Evolutionary conservation across 2,113 vertebrate genomes (phyloP), one percentile per base, ranked within the genome.

Genomic region (Empidonax alnorum): DNA sequence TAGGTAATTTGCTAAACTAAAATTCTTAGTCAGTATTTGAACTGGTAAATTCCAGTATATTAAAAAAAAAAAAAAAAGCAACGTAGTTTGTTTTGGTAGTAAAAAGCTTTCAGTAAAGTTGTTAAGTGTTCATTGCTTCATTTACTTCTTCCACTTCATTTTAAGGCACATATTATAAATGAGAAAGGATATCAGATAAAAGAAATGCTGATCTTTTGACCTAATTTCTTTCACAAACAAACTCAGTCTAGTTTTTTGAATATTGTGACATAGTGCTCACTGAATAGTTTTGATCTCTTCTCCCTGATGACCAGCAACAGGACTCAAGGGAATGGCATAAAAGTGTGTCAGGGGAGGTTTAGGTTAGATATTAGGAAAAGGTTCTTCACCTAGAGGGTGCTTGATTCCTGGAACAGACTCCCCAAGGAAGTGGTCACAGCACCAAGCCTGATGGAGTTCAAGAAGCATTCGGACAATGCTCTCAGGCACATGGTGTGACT

Each of bases 41-140:
- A 88, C 19, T 47, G 47, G 17, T 81, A 39, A 73, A 87, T 76
- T 90, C 15, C 24, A 42, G 4, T 44, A 52, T 35, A 35, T 50
- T 62, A 71, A 12, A 41, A 41, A 41, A 41, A 39, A 61, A 25
- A 44, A 47, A 92, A 85, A 80, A 42, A 8, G 9, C 21, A n/a
- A 7, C 8, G 4, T 62, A 37, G 20, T 67, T 84, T 84, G 19
- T 47, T 86, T 59, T 50, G n/a, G 22, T 83, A 73, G 14, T 66
- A 72, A 80, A 80, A 93, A 86, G 11, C 55, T 90, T 37, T 76
- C 67, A 77, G 53, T 73, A 87, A 88, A 93, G 14, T 41, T 67
- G 12, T 39, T 82, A 37, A 19, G 16, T 65, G 31, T 71, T 89
- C 28, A 22, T 39, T 47, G 37, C 62, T 93, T 85, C 7, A 80